These are phyloP conservation scores for Rhea pennata DNA, from an alignment of 2,113 vertebrate genomes.

Conservation along the genomic window DNA sequence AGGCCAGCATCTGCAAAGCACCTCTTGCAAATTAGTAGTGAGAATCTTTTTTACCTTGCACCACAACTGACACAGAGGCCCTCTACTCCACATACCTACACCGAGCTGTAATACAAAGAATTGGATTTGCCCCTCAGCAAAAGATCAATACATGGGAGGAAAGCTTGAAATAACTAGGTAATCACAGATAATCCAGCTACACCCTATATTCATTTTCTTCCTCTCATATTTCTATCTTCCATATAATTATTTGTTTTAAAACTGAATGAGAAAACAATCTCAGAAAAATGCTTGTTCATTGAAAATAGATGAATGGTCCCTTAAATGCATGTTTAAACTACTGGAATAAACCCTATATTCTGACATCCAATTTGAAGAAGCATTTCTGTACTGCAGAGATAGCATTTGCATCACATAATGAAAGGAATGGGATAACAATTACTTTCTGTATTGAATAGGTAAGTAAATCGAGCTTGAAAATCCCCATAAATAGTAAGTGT, in stretches of 20 bases:
- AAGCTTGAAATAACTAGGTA: not conserved
- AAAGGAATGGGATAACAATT: constrained; percentile 33
- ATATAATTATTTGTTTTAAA: not conserved
- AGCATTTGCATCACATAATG: constrained; percentile 32
- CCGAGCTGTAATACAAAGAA: not conserved
- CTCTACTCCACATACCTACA: not conserved
- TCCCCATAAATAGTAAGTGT: not conserved
- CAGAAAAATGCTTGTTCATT: not conserved
- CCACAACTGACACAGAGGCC: not conserved
- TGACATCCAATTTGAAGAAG: constrained; percentile 25
- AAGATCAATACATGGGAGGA: not conserved
- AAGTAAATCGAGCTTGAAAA: constrained; percentile 54
- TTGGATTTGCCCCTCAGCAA: not conserved
- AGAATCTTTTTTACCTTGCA: not conserved
- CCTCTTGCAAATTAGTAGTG: not conserved
- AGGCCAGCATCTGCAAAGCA: not conserved
- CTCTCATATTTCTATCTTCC: not conserved
- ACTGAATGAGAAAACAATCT: not conserved
- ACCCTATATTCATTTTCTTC: not conserved
- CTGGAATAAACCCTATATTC: not conserved
- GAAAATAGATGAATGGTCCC: not conserved
- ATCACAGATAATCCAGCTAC: not conserved
- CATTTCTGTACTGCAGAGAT: constrained; percentile 32
- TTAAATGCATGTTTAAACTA: not conserved
- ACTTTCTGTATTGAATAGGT: constrained; percentile 20